Percentiles rank a stretch among this genome's conserved stretches.
phyloP scores from a whole-genome alignment of 1,140 invertebrate species.

The Zaprionus inermis region DNA sequence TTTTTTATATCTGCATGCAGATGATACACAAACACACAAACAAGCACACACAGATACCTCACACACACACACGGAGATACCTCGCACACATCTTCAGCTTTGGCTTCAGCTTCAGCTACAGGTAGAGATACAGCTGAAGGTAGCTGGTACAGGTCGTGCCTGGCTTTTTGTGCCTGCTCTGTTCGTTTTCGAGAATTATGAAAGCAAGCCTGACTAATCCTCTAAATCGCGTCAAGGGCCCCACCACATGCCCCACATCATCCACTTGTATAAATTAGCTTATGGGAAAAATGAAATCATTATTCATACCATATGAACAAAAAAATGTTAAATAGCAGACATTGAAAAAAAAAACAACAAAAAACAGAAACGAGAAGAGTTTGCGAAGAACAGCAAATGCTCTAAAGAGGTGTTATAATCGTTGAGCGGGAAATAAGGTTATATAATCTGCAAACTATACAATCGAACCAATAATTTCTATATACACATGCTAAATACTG shows the following conservation, averaged over 20 bases:
- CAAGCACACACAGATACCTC: neutral
- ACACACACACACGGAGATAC: neutral
- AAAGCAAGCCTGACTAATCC: slow-evolving; percentile 84
- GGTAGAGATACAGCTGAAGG: slow-evolving; percentile 46
- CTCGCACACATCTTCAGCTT: no score
- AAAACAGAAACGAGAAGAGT: slow-evolving; percentile 26
- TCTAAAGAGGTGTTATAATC: slow-evolving; percentile 48
- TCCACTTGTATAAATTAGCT: slow-evolving; percentile 82
- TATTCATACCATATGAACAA: slow-evolving; percentile 72
- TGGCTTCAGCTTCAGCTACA: slow-evolving; percentile 30
- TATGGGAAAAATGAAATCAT: slow-evolving; percentile 83
- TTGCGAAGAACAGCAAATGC: slow-evolving; percentile 39
- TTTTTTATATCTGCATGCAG: slow-evolving; percentile 80
- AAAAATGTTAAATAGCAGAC: slow-evolving; percentile 74
- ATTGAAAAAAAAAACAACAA: slow-evolving; percentile 32
- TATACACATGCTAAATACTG: no score
- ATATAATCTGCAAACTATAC: neutral
- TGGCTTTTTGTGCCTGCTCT: slow-evolving; percentile 6
- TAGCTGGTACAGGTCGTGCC: slow-evolving; percentile 26
- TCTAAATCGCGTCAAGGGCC: slow-evolving; percentile 80
- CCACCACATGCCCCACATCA: slow-evolving; percentile 59
- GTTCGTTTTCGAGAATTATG: slow-evolving; percentile 73
- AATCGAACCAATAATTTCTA: neutral
- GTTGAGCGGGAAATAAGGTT: neutral
- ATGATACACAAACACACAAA: slow-evolving; percentile 42